These are phyloP conservation scores for Drosophila affinis DNA, from an alignment of 2,888 invertebrate genomes.

Conservation along the genomic window DNA sequence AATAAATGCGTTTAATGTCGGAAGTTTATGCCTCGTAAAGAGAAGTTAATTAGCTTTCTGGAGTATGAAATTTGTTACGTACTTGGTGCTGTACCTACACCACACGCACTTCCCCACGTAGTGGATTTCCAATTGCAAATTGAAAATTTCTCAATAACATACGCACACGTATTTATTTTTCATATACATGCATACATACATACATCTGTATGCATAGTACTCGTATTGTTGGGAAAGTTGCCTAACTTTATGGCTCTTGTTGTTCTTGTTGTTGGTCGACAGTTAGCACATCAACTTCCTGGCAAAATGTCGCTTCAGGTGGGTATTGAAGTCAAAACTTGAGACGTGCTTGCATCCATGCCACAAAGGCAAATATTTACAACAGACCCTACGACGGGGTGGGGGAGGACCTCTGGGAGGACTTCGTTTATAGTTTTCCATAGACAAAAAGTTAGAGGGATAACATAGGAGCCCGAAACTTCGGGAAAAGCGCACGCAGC, in stretches of 20 bases:
- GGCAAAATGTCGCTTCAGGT: constrained; percentile 31
- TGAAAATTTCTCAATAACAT: constrained; percentile 27
- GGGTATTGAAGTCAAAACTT: constrained; percentile 44
- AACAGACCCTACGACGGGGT: constrained; percentile 7
- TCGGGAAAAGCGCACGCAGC: constrained; percentile 71
- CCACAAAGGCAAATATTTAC: constrained; percentile 75
- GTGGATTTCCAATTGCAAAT: constrained; percentile 24
- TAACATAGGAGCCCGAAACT: constrained; percentile 56
- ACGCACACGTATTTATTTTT: background rate
- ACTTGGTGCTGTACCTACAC: background rate
- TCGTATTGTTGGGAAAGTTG: background rate
- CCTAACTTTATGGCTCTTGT: constrained; percentile 10
- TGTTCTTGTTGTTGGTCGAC: constrained; percentile 8
- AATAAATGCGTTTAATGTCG: constrained; percentile 60
- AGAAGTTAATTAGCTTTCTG: constrained; percentile 52
- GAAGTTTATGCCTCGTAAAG: constrained; percentile 50
- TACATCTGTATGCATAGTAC: too few relatives aligned
- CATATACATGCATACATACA: background rate
- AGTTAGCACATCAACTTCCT: constrained; percentile 37
- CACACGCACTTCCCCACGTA: constrained; percentile 7
- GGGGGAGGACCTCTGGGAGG: background rate
- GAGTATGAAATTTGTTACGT: constrained; percentile 47
- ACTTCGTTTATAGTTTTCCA: constrained; percentile 56
- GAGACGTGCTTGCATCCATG: constrained; percentile 63
- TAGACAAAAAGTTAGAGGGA: constrained; percentile 60